Evolutionary conservation across 2,113 vertebrate genomes (phyloP).

Genomic region (Miniopterus natalensis): DNA sequence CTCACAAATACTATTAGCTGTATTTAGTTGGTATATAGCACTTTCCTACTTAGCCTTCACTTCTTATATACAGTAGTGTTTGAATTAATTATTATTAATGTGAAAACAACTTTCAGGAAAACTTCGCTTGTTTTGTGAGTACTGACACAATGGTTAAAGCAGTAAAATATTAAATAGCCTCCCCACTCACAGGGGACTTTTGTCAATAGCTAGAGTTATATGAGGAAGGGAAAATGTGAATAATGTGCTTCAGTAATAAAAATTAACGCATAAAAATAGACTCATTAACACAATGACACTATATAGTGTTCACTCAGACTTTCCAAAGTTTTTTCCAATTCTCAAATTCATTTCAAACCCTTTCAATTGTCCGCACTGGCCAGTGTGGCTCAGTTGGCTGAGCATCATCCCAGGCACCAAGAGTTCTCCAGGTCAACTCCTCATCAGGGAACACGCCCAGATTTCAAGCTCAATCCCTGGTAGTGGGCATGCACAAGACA

Average conservation of each 20-base stretch:
- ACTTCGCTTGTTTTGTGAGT: neutral
- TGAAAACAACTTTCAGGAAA: conserved; percentile 29
- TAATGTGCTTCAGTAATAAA: conserved; percentile 43
- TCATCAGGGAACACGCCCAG: too few relatives aligned
- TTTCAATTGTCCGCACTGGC: neutral
- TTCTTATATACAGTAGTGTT: neutral
- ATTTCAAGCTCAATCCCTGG: too few relatives aligned
- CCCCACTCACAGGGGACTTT: neutral
- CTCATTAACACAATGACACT: neutral
- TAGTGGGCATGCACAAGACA: too few relatives aligned
- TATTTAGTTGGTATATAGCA: neutral
- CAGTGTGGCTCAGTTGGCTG: too few relatives aligned
- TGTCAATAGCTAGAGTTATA: conserved; percentile 1
- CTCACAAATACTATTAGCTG: neutral
- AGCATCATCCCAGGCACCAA: too few relatives aligned
- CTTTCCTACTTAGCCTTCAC: conserved; percentile 4
- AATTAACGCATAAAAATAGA: neutral
- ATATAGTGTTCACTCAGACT: neutral
- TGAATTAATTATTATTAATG: conserved; percentile 27
- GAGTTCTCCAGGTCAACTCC: too few relatives aligned
- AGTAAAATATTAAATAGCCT: conserved; percentile 2
- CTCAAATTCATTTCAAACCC: conserved; percentile 32
- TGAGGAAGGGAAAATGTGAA: neutral
- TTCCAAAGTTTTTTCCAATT: neutral
- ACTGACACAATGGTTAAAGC: conserved; percentile 30